Base-by-base conservation (phyloP, 2,797 vertebrate genomes). In the Lepilemur septentrionalis region DNA sequence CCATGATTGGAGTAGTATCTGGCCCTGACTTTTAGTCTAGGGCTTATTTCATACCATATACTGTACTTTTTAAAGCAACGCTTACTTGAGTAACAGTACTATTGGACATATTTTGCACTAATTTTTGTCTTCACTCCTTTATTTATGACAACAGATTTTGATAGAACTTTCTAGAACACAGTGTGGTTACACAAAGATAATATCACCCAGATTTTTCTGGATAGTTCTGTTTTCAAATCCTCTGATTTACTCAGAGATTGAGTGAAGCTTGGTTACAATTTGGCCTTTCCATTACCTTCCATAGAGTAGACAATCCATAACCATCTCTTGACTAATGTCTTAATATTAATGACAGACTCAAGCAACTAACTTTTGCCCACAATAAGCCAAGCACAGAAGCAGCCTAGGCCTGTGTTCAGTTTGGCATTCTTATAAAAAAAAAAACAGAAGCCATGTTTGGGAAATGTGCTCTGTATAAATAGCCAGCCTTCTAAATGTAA, bases 161-260 rank as follows among this genome's bases (percentile, higher is more conserved):
- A 76, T 30, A 79, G 35, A 35, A 50, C 70, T 89, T 93, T 52
- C 28, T 89, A 59, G n/a, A 65, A 46, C 14, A 52, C 0, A 43
- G 46, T 43, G 18, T 67, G 23, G 61, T 2, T 75, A 17, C 67
- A 69, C 57, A 67, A 92, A 59, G 32, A 89, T 57, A 12, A 65
- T 32, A 59, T 35, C 20, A 46, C 13, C 30, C 72, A 79, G 18
- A 30, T 63, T 92, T 91, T 93, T 67, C 2, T 12, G 67, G 50
- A 79, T 43, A 83, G n/a, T 48, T 92, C 48, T 8, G 76, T 88
- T 93, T 94, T 90, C 4, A 91, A 82, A 76, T 91, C 41, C 41
- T 91, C 61, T 86, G 4, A 70, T 96, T 67, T 48, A 61, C 25
- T 46, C 25, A 41, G n/a, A 55, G n/a, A 78, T 28, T 14, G 55